A percentile compares a stretch with the other conserved stretches of the same genome.
These are phyloP conservation scores for Tupiocoris notatus DNA, from an alignment of 2,888 invertebrate genomes.

Conservation along the genomic window DNA sequence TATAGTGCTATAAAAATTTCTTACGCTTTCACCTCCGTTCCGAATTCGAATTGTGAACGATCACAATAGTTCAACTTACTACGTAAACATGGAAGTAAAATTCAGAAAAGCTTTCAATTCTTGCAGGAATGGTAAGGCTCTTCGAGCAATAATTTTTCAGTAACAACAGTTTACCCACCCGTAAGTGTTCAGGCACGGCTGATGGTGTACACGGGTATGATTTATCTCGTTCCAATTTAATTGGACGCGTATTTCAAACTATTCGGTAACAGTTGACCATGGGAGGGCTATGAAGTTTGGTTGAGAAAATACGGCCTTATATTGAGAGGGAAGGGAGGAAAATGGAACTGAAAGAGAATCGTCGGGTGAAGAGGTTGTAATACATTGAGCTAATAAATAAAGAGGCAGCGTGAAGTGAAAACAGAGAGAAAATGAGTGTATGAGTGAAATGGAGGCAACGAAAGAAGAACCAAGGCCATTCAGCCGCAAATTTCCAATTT, in stretches of 20 bases:
- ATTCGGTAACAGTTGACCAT: background rate
- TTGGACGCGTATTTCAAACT: background rate
- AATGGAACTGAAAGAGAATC: background rate
- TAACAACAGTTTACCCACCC: too few relatives aligned
- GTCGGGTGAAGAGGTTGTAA: background rate
- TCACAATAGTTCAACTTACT: too few relatives aligned
- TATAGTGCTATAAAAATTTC: too few relatives aligned
- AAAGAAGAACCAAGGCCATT: background rate
- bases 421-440: background rate
- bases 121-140: too few relatives aligned
- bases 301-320: background rate
- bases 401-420: background rate
- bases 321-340: background rate
- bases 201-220: too few relatives aligned
- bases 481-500: background rate
- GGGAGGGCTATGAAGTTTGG: background rate
- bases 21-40: too few relatives aligned
- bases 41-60: too few relatives aligned
- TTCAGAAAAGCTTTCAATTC: too few relatives aligned
- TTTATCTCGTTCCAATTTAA: too few relatives aligned
- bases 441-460: background rate
- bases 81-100: too few relatives aligned
- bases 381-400: background rate
- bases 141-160: too few relatives aligned
- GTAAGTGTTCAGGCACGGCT: too few relatives aligned